phyloP scores from a whole-genome alignment of 2,888 invertebrate species.

The Cataglyphis albicans region DNA sequence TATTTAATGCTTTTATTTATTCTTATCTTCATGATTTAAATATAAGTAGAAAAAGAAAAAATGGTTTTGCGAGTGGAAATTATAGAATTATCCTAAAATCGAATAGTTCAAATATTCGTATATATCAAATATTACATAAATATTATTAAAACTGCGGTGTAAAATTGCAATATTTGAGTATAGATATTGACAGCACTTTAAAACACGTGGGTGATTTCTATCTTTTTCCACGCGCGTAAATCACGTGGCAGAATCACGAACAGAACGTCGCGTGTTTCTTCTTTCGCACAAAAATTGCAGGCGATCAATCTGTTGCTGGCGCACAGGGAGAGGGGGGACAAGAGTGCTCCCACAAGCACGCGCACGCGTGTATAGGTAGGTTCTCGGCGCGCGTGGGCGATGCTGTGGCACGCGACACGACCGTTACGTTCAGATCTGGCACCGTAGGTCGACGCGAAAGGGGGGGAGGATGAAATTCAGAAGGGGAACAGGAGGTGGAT shows the following conservation, averaged over 20 bases:
- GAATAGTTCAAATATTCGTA: neutral
- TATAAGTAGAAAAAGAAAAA: neutral
- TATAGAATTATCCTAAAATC: neutral
- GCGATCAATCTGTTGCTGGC: slow-evolving; percentile 49
- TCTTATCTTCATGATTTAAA: neutral
- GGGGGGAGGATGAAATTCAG: slow-evolving; percentile 76
- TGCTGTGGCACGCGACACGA: slow-evolving; percentile 86
- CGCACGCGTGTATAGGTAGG: slow-evolving; percentile 75
- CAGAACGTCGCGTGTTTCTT: slow-evolving; percentile 35
- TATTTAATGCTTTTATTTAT: neutral
- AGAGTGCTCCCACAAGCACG: slow-evolving; percentile 48
- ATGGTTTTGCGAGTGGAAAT: neutral
- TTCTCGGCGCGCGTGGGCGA: slow-evolving; percentile 85
- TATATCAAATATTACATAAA: neutral
- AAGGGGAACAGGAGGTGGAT: slow-evolving; percentile 72
- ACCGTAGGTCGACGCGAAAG: slow-evolving; percentile 74
- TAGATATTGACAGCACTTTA: neutral
- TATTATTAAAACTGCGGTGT: neutral
- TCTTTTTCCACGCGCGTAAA: slow-evolving; percentile 1
- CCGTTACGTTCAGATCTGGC: slow-evolving; percentile 84
- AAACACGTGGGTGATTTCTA: neutral
- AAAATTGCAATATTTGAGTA: neutral
- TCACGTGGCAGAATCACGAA: slow-evolving; percentile 62
- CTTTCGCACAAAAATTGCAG: slow-evolving; percentile 67
- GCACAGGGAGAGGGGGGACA: neutral